These are phyloP conservation scores for Pterobdella sp. DNA, from an alignment of 2,888 invertebrate species.

Conservation along the genomic window DNA sequence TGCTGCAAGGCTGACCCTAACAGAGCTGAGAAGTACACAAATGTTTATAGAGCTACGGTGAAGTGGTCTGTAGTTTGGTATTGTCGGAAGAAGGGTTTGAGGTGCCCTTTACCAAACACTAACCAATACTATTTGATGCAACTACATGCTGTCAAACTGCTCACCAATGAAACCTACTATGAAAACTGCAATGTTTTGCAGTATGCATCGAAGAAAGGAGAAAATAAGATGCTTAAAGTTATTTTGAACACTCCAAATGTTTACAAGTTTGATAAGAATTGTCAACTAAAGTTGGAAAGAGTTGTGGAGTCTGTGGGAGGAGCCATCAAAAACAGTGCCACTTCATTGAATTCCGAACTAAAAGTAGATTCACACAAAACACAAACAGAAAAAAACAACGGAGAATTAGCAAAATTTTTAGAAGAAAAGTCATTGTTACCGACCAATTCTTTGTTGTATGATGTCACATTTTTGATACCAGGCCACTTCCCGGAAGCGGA, in stretches of 20 bases:
- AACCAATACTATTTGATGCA: constrained; percentile 30
- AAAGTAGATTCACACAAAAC: not conserved
- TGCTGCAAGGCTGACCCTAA: constrained; percentile 26
- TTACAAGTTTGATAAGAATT: constrained; percentile 27
- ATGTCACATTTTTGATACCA: constrained; percentile 31
- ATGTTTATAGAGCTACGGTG: constrained; percentile 26
- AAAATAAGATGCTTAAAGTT: constrained; percentile 28
- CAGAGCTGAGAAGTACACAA: constrained; percentile 26
- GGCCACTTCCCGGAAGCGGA: constrained; percentile 30
- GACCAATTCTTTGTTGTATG: constrained; percentile 26
- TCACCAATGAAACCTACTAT: constrained; percentile 30
- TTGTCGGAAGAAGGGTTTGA: constrained; percentile 29
- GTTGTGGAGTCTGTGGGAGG: not conserved
- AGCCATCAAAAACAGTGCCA: constrained; percentile 6
- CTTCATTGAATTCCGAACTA: constrained; percentile 14
- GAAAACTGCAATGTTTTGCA: constrained; percentile 30
- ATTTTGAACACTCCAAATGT: constrained; percentile 32
- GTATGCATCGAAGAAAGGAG: constrained; percentile 30
- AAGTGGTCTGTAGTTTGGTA: constrained; percentile 30
- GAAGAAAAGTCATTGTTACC: constrained; percentile 19
- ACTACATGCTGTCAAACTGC: constrained; percentile 27
- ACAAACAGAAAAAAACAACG: constrained; percentile 1
- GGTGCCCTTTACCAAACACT: constrained; percentile 30
- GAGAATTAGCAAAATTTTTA: constrained; percentile 22
- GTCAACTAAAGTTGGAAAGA: constrained; percentile 23